Conservation (phyloP, 92 coral and sea anemone species). For the Heteractis magnifica region DNA sequence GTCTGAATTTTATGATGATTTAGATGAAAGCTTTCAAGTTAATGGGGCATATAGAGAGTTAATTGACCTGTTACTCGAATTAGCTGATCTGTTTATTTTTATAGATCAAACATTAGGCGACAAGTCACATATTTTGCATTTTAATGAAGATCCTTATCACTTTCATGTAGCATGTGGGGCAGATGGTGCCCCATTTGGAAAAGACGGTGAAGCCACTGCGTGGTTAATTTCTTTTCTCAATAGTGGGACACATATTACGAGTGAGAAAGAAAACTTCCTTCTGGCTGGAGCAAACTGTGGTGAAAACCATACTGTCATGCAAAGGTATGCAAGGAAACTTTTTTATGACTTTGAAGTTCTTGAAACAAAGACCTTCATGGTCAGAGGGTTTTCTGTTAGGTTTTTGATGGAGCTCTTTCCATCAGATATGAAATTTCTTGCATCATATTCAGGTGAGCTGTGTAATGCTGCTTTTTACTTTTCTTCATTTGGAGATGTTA, state of each 20-base stretch:
- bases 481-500: slow-evolving; percentile 60
- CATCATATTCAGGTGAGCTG: slow-evolving; percentile 60
- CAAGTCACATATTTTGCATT: slow-evolving; percentile 16
- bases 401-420: slow-evolving; percentile 58
- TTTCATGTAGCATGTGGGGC: slow-evolving; percentile 20
- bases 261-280: slow-evolving; percentile 51
- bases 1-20: slow-evolving; percentile 31
- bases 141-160: slow-evolving; percentile 25
- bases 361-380: slow-evolving; percentile 16
- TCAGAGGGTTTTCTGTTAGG: neutral
- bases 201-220: slow-evolving; percentile 50
- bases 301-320: slow-evolving; percentile 45
- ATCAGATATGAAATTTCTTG: slow-evolving; percentile 62
- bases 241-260: slow-evolving; percentile 44
- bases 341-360: slow-evolving; percentile 38
- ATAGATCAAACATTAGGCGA: slow-evolving; percentile 30
- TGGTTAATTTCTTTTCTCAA: slow-evolving; percentile 57
- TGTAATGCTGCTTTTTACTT: slow-evolving; percentile 50
- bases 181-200: slow-evolving; percentile 43
- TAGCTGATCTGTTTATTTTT: slow-evolving; percentile 35
- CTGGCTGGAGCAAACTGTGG: slow-evolving; percentile 61
- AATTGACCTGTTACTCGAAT: slow-evolving; percentile 11
- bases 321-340: slow-evolving; percentile 45
- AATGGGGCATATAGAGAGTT: slow-evolving; percentile 50
- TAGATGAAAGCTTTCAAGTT: slow-evolving; percentile 17